Base-by-base conservation (phyloP, 2,888 invertebrate species). In the Patella caerulea region DNA sequence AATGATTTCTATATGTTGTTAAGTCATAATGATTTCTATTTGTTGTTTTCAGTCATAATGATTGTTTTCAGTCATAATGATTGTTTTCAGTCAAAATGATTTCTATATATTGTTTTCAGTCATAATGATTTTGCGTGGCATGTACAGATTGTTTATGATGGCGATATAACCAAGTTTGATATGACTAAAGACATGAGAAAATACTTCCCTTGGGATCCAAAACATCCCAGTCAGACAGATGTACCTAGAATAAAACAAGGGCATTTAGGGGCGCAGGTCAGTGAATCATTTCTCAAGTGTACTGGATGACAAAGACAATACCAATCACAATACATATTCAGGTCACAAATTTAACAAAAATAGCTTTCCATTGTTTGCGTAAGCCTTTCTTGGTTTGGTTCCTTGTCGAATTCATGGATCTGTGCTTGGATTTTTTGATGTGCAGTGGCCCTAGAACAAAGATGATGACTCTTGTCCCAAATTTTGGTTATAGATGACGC, bases 171-270 rank as follows among this genome's bases (percentile, higher is more conserved):
- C 11, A 34, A 75, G 4, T 54, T 85, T 4, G 79, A 87, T 74
- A 79, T 87, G 94, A 84, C 94, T 94, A 87, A 96, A 95, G 91
- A 94, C 45, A 74, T 34, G n/a, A 71, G 76, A 11, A 24, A 45
- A 9, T 69, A 73, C 54, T 76, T 73, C 53, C 76, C 76, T 14
- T 53, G 9, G 11, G 71, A 77, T 56, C 74, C 74, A 2, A 19
- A 73, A 0, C 56, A 74, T 45, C 74, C 65, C 9, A 55, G 71
- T 2, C 97, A 97, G 91, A 97, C 97, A 55, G 97, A 97, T 92
- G 95, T 97, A 87, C 95, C 96, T 81, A 94, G 96, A 88, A 93
- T 96, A 87, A 94, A 95, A 87, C 93, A 94, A 86, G 95, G 97
- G 81, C 94, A 95, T 90, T 94, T 97, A 80, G 97, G 97, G 80